These are phyloP conservation scores for Rhodeus uyekii DNA, from an alignment of 2,797 vertebrate genomes.

Conservation along the genomic window DNA sequence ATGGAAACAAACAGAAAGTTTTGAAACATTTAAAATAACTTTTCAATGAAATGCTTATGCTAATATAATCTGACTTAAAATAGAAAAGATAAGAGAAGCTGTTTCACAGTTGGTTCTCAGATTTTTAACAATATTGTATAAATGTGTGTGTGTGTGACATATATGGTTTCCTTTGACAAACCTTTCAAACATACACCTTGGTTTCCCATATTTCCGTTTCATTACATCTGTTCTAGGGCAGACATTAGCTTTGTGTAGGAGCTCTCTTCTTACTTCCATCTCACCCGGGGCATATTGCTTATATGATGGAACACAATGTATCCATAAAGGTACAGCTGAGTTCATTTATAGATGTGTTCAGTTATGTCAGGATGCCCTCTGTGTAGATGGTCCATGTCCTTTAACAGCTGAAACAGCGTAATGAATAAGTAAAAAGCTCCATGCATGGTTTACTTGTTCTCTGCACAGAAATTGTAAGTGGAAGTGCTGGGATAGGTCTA, in stretches of 20 bases:
- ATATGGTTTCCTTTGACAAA: slow-evolving; percentile 47
- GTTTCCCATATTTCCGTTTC: slow-evolving; percentile 65
- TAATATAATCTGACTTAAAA: background rate
- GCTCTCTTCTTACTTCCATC: slow-evolving; percentile 71
- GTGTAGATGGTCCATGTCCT: slow-evolving; percentile 57
- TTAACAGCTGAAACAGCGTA: slow-evolving; percentile 57
- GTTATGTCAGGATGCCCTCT: slow-evolving; percentile 54
- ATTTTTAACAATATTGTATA: background rate
- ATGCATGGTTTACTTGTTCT: slow-evolving; percentile 41
- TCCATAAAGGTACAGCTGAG: slow-evolving; percentile 49
- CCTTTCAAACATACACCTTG: slow-evolving; percentile 47
- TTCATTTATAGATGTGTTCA: slow-evolving; percentile 60
- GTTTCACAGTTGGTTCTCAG: background rate
- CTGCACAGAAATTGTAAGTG: slow-evolving; percentile 49
- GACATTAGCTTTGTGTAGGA: slow-evolving; percentile 59
- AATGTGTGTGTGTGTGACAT: background rate
- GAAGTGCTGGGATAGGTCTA: slow-evolving; percentile 49
- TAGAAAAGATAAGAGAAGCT: background rate
- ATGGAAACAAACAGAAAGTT: background rate
- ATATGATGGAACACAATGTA: slow-evolving; percentile 62
- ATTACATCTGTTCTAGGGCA: slow-evolving; percentile 63
- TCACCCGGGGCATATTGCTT: slow-evolving; percentile 69
- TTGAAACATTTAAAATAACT: no score
- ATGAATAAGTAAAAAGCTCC: slow-evolving; percentile 69
- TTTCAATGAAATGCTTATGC: no score